Percentiles rank a stretch among this genome's conserved stretches.
phyloP scores from a whole-genome alignment of 2,113 vertebrate genomes.

The sheep (Ovis aries) region ARS-UI_Ramb_v3.0 NC_056067.1:2185001-2185500 shows the following conservation, averaged over 20 bases:
- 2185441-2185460: not conserved
- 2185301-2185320: not conserved
- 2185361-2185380: not conserved
- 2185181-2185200: not conserved
- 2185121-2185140: not conserved
- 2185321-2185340: not conserved
- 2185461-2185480: not conserved
- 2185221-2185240: not conserved
- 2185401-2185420: not conserved
- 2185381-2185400: not conserved
- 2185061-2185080: not conserved
- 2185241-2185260: not conserved
- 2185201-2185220: not conserved
- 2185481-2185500: not conserved
- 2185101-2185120: not conserved
- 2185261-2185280: not conserved
- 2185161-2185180: not conserved
- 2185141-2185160: not conserved
- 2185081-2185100: slow-evolving; percentile 20
- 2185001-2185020: not conserved
- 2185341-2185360: not conserved
- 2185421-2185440: not conserved
- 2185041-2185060: not conserved
- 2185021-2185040: not conserved
- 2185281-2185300: not conserved